These are phyloP conservation scores for Ibidorhyncha struthersii DNA, from an alignment of 2,113 vertebrate genomes.

Conservation along the genomic window DNA sequence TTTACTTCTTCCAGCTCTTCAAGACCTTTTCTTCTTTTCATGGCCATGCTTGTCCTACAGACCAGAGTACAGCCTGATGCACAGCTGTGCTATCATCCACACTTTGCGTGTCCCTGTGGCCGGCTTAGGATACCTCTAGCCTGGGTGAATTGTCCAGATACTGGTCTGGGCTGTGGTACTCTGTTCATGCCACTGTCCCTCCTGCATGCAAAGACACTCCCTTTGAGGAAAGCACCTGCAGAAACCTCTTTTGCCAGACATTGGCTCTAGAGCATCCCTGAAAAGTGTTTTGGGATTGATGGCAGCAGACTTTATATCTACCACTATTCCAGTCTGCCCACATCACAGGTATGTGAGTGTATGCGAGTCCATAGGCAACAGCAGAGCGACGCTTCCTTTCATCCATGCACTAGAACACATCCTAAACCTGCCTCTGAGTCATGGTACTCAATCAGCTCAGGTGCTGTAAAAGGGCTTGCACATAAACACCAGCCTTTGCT, in stretches of 20 bases:
- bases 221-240: neutral
- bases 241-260: neutral
- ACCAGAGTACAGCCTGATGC: neutral
- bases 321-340: neutral
- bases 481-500: neutral
- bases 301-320: neutral
- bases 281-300: neutral
- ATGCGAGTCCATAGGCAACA: neutral
- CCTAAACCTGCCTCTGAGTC: neutral
- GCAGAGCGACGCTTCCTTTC: neutral
- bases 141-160: neutral
- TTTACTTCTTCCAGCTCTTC: neutral
- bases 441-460: neutral
- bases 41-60: neutral
- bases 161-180: neutral
- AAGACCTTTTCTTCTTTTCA: neutral
- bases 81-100: neutral
- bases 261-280: neutral
- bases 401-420: neutral
- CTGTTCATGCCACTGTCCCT: neutral
- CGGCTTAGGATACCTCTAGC: neutral
- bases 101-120: rapidly evolving
- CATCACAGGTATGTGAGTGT: neutral
- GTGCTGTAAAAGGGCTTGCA: neutral
- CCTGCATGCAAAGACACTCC: neutral